Evolutionary conservation across 23 tunicate genomes (phyloP), one percentile per base, ranked within the genome.

Genomic region (Styela clava): DNA sequence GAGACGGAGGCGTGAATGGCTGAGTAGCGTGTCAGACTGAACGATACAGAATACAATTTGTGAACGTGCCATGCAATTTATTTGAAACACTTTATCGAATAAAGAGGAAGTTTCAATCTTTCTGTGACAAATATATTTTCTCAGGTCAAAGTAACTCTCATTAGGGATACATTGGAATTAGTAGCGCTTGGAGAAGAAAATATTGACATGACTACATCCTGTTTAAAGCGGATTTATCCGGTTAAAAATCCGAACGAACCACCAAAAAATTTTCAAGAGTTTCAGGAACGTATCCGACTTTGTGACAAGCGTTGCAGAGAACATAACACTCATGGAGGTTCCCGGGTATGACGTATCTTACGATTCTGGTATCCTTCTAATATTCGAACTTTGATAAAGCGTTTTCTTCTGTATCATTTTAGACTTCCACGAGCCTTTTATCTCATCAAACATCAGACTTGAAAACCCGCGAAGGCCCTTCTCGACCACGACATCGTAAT

Each of bases 91-190:
- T 73, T 27, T 73, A 73, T 73, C n/a, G n/a, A n/a, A n/a, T n/a
- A n/a, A n/a, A n/a, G n/a, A n/a, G n/a, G n/a, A n/a, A n/a, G n/a
- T n/a, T n/a, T n/a, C n/a, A n/a, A n/a, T n/a, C n/a, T n/a, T n/a
- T n/a, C n/a, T n/a, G n/a, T n/a, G n/a, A n/a, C n/a, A n/a, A n/a
- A n/a, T n/a, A n/a, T n/a, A n/a, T n/a, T n/a, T n/a, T n/a, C n/a
- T n/a, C 78, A 92, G 97, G 90, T 92, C 5, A 92, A 92, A 80
- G 89, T 92, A 35, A 92, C 88, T 56, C 78, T 92, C 24, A 83
- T 92, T 65, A 83, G 85, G n/a, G 97, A 92, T 52, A 78, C 88
- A 16, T 37, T 92, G 25, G 68, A 74, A 31, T 68, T 92, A 2
- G 73, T 92, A 35, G 97, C 97, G 18, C 81, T 84, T 52, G 97